Evolutionary conservation across 2,797 vertebrate species (phyloP), one percentile per base, ranked within the genome.

Genomic region (Notamacropus eugenii): DNA sequence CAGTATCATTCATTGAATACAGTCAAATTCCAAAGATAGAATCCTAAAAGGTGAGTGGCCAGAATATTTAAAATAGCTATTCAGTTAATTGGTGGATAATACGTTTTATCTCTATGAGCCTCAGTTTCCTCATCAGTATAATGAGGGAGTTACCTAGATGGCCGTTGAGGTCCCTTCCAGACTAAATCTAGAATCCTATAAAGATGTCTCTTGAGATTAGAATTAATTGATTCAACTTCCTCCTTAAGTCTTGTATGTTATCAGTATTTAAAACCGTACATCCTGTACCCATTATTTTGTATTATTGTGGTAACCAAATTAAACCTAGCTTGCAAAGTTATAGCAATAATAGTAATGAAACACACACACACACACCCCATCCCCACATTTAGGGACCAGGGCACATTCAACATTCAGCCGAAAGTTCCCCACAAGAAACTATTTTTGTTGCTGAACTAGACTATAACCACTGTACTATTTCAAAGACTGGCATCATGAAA

Each of bases 21-120:
- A 92, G 54, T 93, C 93, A 55, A n/a, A 96, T 29, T 82, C 91
- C 92, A 58, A 94, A 96, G 92, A 92, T 90, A 95, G 74, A 93
- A 92, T 93, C 27, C 56, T 46, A 40, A 94, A 55, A 95, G 31
- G 5, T 93, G 67, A 96, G 55, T 59, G 9, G 54, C 40, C 55
- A 92, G 92, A 92, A 31, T 87, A 58, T 62, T 96, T 95, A 90
- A 93, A 91, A 90, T 59, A 91, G 40, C 40, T 58, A 52, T 94
- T 95, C 82, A 40, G 91, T 96, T 93, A 91, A 87, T 52, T n/a
- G 27, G 34, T 54, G 90, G 54, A 55, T 74, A 93, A 55, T 74
- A 93, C 93, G 92, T 27, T 54, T 90, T 91, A 87, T 10, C 5
- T 87, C 22, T 3, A 1, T 87, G 22, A 24, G 19, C 40, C 40